Base-by-base conservation (phyloP, 2,797 vertebrate species). In the Acipenser ruthenus region DNA sequence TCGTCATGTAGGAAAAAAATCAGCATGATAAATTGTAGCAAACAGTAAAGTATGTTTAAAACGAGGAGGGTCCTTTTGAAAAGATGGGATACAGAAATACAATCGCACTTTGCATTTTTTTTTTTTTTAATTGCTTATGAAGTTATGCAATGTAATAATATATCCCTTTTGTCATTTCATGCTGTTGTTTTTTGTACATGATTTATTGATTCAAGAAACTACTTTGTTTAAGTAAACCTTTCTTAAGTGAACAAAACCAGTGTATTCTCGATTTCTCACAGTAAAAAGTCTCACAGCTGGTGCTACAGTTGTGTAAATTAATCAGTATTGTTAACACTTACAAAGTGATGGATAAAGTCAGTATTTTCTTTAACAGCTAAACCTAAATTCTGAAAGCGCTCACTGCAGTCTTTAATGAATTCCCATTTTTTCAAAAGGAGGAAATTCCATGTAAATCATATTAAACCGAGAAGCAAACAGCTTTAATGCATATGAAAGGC, bases 151-250 rank as follows among this genome's bases (percentile, higher is more conserved):
- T 85, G 78, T 80, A 79, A 83, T 82, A 78, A 72, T 70, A 68
- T 7, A 58, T n/a, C 15, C 55, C 7, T 58, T 13, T 37, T 58
- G 12, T 58, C 69, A 67, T 70, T 72, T 72, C 71, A 71, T 37
- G 37, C 47, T 18, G 18, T 18, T 66, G 72, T 58, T 72, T 12
- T 75, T 79, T 83, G 80, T 87, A 82, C 83, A 79, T 65, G 76
- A 83, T 80, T 74, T 68, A 66, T 79, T 79, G 81, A 80, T 80
- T 77, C 77, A 84, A 79, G 80, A 80, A 80, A 84, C 78, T 87
- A 85, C 87, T 87, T 87, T 18, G 18, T 18, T 18, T 86, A 86
- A 84, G 82, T 79, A 78, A 79, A 75, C 77, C 77, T 65, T 71
- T 68, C 72, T 75, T 83, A 79, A 83, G 80, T 18, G 18, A 18